Percentiles rank a stretch among this genome's conserved stretches.
phyloP scores from a whole-genome alignment of 2,797 vertebrate genomes.

The Crypturellus tataupa region DNA sequence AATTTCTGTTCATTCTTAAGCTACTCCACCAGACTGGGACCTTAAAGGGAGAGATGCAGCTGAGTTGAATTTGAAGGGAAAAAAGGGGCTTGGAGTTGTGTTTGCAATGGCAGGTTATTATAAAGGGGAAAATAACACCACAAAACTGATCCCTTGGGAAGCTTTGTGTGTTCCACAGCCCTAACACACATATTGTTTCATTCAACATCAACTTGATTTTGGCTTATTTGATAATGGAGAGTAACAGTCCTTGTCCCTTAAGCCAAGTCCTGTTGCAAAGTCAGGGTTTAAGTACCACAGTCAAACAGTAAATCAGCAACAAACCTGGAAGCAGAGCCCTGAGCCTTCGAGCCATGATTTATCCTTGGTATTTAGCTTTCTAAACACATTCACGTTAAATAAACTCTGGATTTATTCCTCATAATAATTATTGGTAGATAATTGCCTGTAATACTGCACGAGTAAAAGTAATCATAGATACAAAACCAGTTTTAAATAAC shows the following conservation, averaged over 20 bases:
- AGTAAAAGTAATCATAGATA: not conserved
- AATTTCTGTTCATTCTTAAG: not conserved
- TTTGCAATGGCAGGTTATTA: not conserved
- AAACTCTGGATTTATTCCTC: not conserved
- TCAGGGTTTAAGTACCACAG: not conserved
- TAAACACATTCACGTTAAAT: not conserved
- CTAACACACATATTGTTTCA: not conserved
- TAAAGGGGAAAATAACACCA: not conserved
- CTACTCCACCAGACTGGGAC: not conserved
- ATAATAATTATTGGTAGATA: not conserved
- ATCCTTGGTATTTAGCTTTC: not conserved
- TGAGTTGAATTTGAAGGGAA: not conserved
- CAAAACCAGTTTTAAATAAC: not conserved
- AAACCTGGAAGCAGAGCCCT: not conserved
- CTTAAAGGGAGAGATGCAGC: not conserved
- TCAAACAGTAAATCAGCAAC: not conserved
- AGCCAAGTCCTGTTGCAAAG: not conserved
- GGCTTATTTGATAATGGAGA: constrained; percentile 1
- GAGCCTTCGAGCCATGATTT: not conserved
- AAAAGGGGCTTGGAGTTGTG: rapidly evolving
- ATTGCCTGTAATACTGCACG: not conserved
- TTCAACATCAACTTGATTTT: not conserved
- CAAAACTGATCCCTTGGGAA: not conserved
- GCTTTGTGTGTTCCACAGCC: not conserved
- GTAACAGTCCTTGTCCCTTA: not conserved